Evolutionary conservation across 2,113 vertebrate genomes (phyloP).

Genomic region (Ardeotis arabs): DNA sequence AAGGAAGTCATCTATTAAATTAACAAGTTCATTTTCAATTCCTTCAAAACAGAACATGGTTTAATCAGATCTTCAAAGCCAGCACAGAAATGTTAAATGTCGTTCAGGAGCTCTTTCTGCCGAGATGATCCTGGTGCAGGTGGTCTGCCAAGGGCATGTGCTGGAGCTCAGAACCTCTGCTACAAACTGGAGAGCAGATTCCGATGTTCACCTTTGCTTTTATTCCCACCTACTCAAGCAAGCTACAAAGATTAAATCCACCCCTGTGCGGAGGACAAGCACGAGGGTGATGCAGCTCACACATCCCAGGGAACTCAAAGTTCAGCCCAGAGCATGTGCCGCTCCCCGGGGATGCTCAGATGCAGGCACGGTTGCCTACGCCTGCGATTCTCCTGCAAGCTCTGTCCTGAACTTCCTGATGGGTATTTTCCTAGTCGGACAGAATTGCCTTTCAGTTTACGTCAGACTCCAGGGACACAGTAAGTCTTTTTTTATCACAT

Average conservation of each 20-base stretch:
- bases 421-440: accelerated
- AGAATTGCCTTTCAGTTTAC: background rate
- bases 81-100: conserved; percentile 43
- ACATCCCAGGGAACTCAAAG: accelerated
- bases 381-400: background rate
- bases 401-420: background rate
- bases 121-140: background rate
- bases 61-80: conserved; percentile 67
- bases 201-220: background rate
- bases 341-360: background rate
- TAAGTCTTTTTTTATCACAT: background rate
- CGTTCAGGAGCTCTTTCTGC: conserved; percentile 41
- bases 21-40: conserved; percentile 64
- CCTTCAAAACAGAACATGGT: conserved; percentile 66
- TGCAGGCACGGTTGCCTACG: background rate
- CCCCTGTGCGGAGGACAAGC: background rate
- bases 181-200: background rate
- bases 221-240: background rate
- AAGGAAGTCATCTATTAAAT: conserved; percentile 68
- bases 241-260: background rate
- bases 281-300: background rate
- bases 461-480: background rate
- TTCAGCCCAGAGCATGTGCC: background rate
- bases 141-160: background rate
- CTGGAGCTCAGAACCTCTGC: background rate